These are phyloP conservation scores for Larimichthys crocea DNA, from an alignment of 2,113 vertebrate species.

Conservation along the genomic window DNA sequence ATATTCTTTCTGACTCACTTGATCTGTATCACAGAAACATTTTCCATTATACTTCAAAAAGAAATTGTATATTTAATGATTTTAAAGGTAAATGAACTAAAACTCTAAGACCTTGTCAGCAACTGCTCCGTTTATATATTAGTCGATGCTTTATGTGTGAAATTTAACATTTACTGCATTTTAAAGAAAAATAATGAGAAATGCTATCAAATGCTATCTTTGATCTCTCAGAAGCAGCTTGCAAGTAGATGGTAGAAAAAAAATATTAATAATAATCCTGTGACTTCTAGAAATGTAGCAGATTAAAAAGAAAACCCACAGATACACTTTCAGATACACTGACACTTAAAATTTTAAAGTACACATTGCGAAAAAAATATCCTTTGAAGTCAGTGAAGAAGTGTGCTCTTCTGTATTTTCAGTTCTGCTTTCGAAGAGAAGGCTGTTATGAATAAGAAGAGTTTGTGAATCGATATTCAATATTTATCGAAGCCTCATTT, in stretches of 20 bases:
- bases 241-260: slow-evolving; percentile 17
- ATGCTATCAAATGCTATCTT: slow-evolving; percentile 27
- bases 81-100: not conserved
- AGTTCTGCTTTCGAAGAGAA: not conserved
- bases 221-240: slow-evolving; percentile 39
- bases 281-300: slow-evolving; percentile 18
- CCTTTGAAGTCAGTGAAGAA: slow-evolving; percentile 45
- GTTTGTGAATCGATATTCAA: not conserved
- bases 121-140: not conserved
- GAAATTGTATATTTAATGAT: not conserved
- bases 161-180: slow-evolving; percentile 23
- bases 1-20: not conserved
- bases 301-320: slow-evolving; percentile 4
- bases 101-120: not conserved
- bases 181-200: slow-evolving; percentile 21
- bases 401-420: not conserved
- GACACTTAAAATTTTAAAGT: slow-evolving; percentile 38
- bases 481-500: slow-evolving; percentile 1
- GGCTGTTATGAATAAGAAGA: not conserved
- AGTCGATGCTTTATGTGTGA: not conserved
- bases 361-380: not conserved
- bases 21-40: not conserved
- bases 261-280: slow-evolving; percentile 1
- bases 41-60: not conserved
- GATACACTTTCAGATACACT: slow-evolving; percentile 29